Percentiles rank a stretch among this genome's conserved stretches.
phyloP scores from a whole-genome alignment of 2,888 invertebrate genomes.

The Camptogramma bilineatum region DNA sequence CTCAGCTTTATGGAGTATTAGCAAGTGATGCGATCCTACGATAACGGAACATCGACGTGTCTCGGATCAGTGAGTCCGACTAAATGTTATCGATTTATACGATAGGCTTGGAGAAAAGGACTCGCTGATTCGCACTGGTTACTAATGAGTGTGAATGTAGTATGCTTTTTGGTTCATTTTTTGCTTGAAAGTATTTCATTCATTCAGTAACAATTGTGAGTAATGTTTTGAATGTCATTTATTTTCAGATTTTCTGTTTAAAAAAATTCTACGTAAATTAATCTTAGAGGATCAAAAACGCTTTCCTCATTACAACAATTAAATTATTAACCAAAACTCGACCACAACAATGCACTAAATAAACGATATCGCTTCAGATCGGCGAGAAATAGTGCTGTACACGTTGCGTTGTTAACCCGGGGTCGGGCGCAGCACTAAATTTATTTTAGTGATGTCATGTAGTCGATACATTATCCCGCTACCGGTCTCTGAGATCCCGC shows the following conservation, averaged over 20 bases:
- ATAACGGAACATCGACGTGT: conserved; percentile 61
- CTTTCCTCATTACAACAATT: conserved; percentile 20
- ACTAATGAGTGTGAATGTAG: conserved; percentile 15
- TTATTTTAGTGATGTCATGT: conserved; percentile 75
- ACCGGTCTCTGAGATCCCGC: conserved; percentile 67
- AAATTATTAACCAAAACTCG: conserved; percentile 32
- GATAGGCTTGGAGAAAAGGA: conserved; percentile 8
- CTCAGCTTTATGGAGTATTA: conserved; percentile 18
- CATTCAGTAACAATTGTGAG: too few relatives aligned
- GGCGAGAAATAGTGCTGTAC: conserved; percentile 72
- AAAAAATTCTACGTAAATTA: too few relatives aligned
- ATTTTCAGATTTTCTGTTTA: too few relatives aligned
- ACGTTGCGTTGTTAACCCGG: conserved; percentile 71
- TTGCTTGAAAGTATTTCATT: too few relatives aligned
- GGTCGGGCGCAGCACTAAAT: conserved; percentile 70
- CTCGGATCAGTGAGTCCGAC: conserved; percentile 56
- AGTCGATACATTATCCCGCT: conserved; percentile 72
- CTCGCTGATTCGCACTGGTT: neutral
- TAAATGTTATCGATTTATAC: conserved; percentile 69
- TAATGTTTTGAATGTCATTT: too few relatives aligned
- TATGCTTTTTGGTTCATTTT: neutral
- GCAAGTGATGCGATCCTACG: conserved; percentile 60
- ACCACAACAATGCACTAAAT: conserved; percentile 48
- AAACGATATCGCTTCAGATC: conserved; percentile 61
- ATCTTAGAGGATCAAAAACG: neutral